Evolutionary conservation across 2,888 invertebrate species (phyloP), one percentile per base, ranked within the genome.

Genomic region (Escarpia spicata): DNA sequence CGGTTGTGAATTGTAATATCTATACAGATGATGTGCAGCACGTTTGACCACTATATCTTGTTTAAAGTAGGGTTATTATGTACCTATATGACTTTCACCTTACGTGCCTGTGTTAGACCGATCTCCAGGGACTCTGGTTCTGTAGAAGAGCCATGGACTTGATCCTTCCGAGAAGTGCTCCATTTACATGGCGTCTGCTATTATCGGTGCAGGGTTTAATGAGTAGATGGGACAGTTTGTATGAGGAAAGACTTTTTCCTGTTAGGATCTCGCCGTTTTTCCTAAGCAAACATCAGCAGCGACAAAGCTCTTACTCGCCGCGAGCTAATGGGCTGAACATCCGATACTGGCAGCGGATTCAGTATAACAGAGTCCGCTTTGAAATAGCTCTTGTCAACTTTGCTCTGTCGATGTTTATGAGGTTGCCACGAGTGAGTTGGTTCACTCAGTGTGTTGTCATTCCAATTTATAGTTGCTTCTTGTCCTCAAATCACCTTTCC

Each of bases 231-330:
- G 19, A 75, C 75, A 19, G 75, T 75, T 75, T 75, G 75, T 75
- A 26, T 26, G 26, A 75, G 6, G 75, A 75, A 75, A 15, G 75
- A 75, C 26, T 75, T 75, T 75, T 75, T 75, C 75, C 75, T 75
- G 75, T 75, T 26, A 15, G 75, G 75, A 75, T 26, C 19, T 75
- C 75, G 75, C 19, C 75, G 26, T 75, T 75, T 75, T 75, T 75
- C 75, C n/a, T 75, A n/a, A 75, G 75, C 75, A 75, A 75, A 75
- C 75, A 75, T 75, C 75, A n/a, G 75, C 75, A 75, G 75, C 75
- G 26, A n/a, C 19, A n/a, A 75, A 75, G 75, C 75, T 75, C 75
- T 75, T 75, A 26, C 26, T 15, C 75, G 75, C 6, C 75, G 26
- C 26, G 26, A 26, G 15, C 75, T 75, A 75, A 75, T 75, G 75